A percentile compares a stretch with the other conserved stretches of the same genome.
Conservation (phyloP, 2,888 invertebrate species). For the Agrochola lota region DNA sequence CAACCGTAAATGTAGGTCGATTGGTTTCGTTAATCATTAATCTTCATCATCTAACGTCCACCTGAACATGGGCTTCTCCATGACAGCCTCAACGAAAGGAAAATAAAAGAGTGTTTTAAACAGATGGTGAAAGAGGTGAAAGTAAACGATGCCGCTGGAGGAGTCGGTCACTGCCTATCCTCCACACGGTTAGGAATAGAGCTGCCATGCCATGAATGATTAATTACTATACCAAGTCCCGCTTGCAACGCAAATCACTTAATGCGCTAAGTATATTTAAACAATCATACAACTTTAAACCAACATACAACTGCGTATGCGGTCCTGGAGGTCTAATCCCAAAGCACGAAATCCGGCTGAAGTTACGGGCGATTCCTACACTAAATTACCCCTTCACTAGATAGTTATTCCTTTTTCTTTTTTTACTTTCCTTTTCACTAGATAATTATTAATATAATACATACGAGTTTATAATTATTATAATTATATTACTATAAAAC, state of each 20-base stretch:
- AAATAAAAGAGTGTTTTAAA: constrained; percentile 22
- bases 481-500: too few relatives aligned
- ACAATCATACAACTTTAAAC: too few relatives aligned
- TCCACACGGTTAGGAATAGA: background rate
- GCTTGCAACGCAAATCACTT: background rate
- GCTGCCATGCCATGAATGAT: background rate
- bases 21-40: constrained; percentile 21
- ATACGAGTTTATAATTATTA: too few relatives aligned
- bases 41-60: background rate
- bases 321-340: too few relatives aligned
- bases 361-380: too few relatives aligned
- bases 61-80: background rate
- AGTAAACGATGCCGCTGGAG: background rate
- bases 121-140: constrained; percentile 26
- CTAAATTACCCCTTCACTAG: too few relatives aligned
- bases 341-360: too few relatives aligned
- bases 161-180: constrained; percentile 1
- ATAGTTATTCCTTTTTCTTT: too few relatives aligned
- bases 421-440: too few relatives aligned
- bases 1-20: background rate
- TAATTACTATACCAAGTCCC: background rate
- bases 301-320: too few relatives aligned
- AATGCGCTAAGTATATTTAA: background rate
- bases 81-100: background rate
- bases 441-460: too few relatives aligned